These are phyloP conservation scores for Anguilla japonica DNA, from an alignment of 2,113 vertebrate species.

Conservation along the genomic window DNA sequence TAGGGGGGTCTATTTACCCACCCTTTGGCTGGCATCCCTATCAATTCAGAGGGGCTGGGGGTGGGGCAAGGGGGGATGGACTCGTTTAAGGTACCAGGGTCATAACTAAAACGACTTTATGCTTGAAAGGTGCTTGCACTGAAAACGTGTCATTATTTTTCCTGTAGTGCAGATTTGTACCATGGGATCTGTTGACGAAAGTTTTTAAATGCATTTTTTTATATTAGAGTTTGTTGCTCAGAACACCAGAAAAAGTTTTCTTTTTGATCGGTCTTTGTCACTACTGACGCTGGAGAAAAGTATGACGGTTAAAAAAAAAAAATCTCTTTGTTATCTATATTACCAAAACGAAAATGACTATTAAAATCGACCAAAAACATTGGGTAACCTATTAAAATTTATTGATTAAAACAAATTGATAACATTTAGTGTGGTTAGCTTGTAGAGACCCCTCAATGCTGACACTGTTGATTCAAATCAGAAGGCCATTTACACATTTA, in stretches of 20 bases:
- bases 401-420: too few relatives aligned
- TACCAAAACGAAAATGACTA: too few relatives aligned
- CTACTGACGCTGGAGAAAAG: background rate
- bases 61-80: background rate
- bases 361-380: background rate
- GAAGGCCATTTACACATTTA: background rate
- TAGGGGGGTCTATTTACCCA: conserved; percentile 26
- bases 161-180: background rate
- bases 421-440: background rate
- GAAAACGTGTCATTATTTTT: background rate
- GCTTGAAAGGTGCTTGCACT: background rate
- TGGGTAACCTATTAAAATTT: too few relatives aligned
- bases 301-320: background rate
- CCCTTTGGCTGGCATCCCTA: conserved; percentile 10
- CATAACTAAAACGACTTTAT: background rate
- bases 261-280: background rate
- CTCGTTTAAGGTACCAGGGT: background rate
- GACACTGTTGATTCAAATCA: background rate
- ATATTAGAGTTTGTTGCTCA: conserved; percentile 1
- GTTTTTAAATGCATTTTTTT: background rate
- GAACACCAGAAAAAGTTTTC: background rate
- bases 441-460: too few relatives aligned
- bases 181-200: background rate
- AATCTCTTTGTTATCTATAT: too few relatives aligned
- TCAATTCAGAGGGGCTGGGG: background rate